phyloP scores from a whole-genome alignment of 2,888 invertebrate genomes.

The Elaeidobius kamerunicus region DNA sequence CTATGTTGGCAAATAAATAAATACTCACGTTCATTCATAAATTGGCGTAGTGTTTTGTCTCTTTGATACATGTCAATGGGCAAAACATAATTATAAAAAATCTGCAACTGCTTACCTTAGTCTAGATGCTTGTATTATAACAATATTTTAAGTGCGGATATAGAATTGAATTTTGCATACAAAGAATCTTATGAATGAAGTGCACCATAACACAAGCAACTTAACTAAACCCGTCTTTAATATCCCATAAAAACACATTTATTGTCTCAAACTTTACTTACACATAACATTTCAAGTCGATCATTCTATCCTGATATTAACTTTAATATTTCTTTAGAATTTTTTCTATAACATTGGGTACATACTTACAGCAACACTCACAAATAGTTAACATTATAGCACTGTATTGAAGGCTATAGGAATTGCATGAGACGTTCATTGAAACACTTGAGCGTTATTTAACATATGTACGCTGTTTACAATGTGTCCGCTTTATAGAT shows the following conservation, averaged over 20 bases:
- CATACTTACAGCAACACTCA: conserved; percentile 10
- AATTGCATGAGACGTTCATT: conserved; percentile 43
- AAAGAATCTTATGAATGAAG: background rate
- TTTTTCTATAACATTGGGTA: conserved; percentile 12
- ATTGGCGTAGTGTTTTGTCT: too few species aligned
- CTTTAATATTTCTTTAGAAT: conserved; percentile 6
- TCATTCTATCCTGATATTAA: conserved; percentile 17
- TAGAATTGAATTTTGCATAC: background rate
- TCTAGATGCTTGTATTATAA: background rate
- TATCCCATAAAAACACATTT: conserved; percentile 10
- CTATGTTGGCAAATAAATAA: too few species aligned
- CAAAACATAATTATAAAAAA: background rate
- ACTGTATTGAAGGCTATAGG: conserved; percentile 12
- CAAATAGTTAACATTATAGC: conserved; percentile 18
- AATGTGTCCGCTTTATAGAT: conserved; percentile 46
- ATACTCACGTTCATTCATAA: too few species aligned
- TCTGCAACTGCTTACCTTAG: background rate
- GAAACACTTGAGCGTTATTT: conserved; percentile 50
- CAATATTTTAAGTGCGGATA: background rate
- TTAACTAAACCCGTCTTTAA: background rate
- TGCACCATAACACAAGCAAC: conserved; percentile 6
- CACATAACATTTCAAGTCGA: background rate
- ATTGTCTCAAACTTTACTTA: conserved; percentile 16
- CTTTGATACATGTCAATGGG: too few species aligned
- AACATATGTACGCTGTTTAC: conserved; percentile 52